phyloP scores from a whole-genome alignment of 1,140 invertebrate genomes.

The Pentalonia nigronervosa region DNA sequence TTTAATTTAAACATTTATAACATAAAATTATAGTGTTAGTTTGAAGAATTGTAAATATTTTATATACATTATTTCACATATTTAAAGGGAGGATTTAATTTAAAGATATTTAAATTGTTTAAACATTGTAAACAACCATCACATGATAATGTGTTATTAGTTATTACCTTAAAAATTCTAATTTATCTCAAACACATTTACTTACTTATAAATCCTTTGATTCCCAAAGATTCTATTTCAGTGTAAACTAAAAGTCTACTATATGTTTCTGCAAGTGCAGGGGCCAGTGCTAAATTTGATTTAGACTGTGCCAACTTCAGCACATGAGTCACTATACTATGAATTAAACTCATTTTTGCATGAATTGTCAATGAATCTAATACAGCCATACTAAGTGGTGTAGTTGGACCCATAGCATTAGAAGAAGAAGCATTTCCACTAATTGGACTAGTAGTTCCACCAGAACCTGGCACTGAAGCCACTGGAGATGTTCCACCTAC shows the following conservation, averaged over 20 bases:
- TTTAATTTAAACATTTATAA: background rate
- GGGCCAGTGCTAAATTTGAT: slow-evolving; percentile 79
- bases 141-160: background rate
- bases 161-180: background rate
- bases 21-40: background rate
- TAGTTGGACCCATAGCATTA: slow-evolving; percentile 72
- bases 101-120: background rate
- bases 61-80: background rate
- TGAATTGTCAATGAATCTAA: slow-evolving; percentile 95
- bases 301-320: slow-evolving; percentile 88
- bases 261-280: slow-evolving; percentile 94
- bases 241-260: slow-evolving; percentile 91
- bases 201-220: slow-evolving; percentile 95
- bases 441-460: slow-evolving; percentile 52
- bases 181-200: slow-evolving; percentile 62
- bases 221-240: slow-evolving; percentile 95
- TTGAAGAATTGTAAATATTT: background rate
- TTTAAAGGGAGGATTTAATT: background rate
- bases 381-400: slow-evolving; percentile 89
- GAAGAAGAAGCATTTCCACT: slow-evolving; percentile 64
- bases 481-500: slow-evolving; percentile 65
- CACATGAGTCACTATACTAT: slow-evolving; percentile 88
- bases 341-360: slow-evolving; percentile 96
- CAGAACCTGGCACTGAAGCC: slow-evolving; percentile 63
- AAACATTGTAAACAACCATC: background rate